phyloP scores from a whole-genome alignment of 2,113 vertebrate genomes.

The Erythrolamprus reginae region DNA sequence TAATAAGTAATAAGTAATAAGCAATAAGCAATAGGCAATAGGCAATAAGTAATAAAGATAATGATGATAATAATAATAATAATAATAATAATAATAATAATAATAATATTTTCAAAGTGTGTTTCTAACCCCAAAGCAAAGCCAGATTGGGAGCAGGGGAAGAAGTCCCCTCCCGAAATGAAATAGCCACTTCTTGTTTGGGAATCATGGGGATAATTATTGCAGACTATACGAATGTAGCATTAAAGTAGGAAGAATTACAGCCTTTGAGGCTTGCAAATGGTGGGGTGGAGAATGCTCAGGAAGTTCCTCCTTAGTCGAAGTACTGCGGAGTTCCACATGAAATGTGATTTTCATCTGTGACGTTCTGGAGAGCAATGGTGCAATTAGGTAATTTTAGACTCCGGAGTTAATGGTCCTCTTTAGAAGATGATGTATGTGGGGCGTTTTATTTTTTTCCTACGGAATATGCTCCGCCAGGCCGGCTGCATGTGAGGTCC shows the following conservation, averaged over 20 bases:
- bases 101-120: too few species aligned
- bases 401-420: neutral
- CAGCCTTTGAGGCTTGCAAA: neutral
- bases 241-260: neutral
- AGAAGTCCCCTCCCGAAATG: too few species aligned
- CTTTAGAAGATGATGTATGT: neutral
- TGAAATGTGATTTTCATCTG: neutral
- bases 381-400: neutral
- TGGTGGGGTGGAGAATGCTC: too few species aligned
- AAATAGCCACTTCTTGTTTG: neutral
- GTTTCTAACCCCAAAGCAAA: neutral
- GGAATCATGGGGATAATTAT: neutral
- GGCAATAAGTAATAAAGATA: too few species aligned
- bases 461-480: neutral
- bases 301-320: neutral
- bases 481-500: neutral
- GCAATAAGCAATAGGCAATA: too few species aligned
- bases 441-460: neutral
- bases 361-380: neutral
- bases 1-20: too few species aligned
- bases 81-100: too few species aligned
- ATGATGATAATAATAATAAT: too few species aligned
- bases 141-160: rapidly evolving
- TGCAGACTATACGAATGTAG: neutral
- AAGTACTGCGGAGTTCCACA: neutral